These are phyloP conservation scores for Leucoraja erinaceus DNA, from an alignment of 2,113 vertebrate species.

Conservation along the genomic window DNA sequence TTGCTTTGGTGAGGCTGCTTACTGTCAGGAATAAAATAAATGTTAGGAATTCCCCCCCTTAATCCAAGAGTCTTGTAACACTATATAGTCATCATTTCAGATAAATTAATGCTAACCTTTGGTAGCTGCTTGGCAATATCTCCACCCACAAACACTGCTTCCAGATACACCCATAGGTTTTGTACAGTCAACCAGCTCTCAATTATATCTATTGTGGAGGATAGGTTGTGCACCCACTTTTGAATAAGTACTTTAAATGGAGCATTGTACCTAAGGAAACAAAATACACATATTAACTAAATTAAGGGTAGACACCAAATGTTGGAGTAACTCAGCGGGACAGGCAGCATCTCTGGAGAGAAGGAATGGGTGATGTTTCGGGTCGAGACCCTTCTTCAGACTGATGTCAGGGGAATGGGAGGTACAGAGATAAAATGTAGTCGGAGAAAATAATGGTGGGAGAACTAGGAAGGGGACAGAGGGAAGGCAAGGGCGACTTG, in stretches of 20 bases:
- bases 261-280: conserved; percentile 73
- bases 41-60: neutral
- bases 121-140: conserved; percentile 95
- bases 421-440: too few species aligned
- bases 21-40: neutral
- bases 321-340: too few species aligned
- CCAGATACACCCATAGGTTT: conserved; percentile 94
- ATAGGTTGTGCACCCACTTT: conserved; percentile 89
- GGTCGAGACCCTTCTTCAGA: too few species aligned
- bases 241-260: conserved; percentile 91
- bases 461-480: too few species aligned
- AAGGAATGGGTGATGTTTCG: too few species aligned
- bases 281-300: neutral
- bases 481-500: too few species aligned
- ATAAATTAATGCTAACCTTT: conserved; percentile 61
- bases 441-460: too few species aligned
- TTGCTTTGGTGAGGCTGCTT: neutral
- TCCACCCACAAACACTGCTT: conserved; percentile 90
- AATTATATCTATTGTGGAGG: conserved; percentile 83
- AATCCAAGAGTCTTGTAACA: neutral
- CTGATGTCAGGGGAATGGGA: too few species aligned
- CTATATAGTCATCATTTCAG: neutral
- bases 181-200: conserved; percentile 95
- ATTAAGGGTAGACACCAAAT: too few species aligned
- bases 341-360: too few species aligned